Evolutionary conservation across 2,113 vertebrate species (phyloP).

Genomic region (Indicator indicator): DNA sequence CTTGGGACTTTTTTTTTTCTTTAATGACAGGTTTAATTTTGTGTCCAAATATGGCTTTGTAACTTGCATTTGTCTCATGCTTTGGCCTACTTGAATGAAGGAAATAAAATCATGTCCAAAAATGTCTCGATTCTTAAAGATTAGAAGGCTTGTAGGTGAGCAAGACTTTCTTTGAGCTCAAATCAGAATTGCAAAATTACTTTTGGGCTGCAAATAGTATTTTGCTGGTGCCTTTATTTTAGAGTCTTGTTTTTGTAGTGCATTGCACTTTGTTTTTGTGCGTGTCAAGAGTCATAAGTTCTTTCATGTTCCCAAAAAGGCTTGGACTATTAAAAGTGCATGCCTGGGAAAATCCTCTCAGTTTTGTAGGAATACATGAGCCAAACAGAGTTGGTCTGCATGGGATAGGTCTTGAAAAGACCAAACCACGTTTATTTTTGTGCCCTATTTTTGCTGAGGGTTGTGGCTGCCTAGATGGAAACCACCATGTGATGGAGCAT

Average conservation of each 20-base stretch:
- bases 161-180: background rate
- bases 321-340: background rate
- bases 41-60: background rate
- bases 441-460: background rate
- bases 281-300: background rate
- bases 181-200: background rate
- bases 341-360: background rate
- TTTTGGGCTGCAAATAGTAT: background rate
- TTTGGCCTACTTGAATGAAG: slow-evolving; percentile 1
- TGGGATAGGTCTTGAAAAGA: background rate
- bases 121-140: slow-evolving; percentile 6
- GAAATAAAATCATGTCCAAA: slow-evolving; percentile 22
- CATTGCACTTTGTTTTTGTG: background rate
- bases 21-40: background rate
- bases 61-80: slow-evolving; percentile 11
- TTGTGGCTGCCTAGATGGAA: background rate
- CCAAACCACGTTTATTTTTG: background rate
- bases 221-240: slow-evolving; percentile 14
- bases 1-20: background rate
- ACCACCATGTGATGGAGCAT: background rate
- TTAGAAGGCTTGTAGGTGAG: background rate
- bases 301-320: background rate
- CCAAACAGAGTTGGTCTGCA: background rate
- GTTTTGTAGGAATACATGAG: accelerated
- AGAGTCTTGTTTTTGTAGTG: background rate